Percentiles rank a stretch among this genome's conserved stretches.
These are phyloP conservation scores for Panzeria rudis DNA, from an alignment of 2,888 invertebrate genomes.

Conservation along the genomic window DNA sequence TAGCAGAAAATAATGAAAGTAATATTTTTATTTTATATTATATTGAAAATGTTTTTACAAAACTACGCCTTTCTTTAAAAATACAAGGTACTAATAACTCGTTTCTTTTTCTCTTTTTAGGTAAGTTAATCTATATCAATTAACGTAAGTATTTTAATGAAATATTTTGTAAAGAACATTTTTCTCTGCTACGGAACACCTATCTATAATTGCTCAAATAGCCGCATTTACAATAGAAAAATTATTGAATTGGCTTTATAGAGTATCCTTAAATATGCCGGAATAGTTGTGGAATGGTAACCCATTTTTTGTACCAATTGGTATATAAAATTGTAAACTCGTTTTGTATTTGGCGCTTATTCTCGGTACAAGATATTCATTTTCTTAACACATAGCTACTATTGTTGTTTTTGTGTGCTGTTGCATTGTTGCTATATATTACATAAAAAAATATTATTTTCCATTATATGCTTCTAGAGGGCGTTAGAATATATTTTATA, in stretches of 20 bases:
- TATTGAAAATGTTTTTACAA: too few species aligned
- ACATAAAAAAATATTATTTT: conserved; percentile 18
- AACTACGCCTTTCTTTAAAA: too few species aligned
- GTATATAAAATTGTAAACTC: conserved; percentile 32
- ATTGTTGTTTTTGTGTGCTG: conserved; percentile 34
- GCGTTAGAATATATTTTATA: conserved; percentile 50
- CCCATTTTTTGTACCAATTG: conserved; percentile 32
- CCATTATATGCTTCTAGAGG: conserved; percentile 57
- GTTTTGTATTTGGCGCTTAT: conserved; percentile 67
- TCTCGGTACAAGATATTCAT: conserved; percentile 24
- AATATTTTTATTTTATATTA: too few species aligned
- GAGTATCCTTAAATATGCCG: too few species aligned
- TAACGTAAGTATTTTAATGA: not conserved
- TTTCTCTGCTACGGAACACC: not conserved
- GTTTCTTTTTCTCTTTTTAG: not conserved
- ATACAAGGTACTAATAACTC: not conserved
- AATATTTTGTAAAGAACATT: not conserved
- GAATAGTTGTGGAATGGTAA: conserved; percentile 12
- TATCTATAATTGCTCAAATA: too few species aligned
- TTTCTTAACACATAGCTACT: conserved; percentile 35
- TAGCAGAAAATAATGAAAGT: too few species aligned
- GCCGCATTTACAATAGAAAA: too few species aligned
- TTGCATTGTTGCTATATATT: conserved; percentile 29
- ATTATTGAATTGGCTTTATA: too few species aligned
- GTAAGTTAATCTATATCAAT: not conserved